A percentile compares a stretch with the other conserved stretches of the same genome.
These are phyloP conservation scores for Epistrophe grossulariae DNA, from an alignment of 2,888 invertebrate genomes.

Conservation along the genomic window DNA sequence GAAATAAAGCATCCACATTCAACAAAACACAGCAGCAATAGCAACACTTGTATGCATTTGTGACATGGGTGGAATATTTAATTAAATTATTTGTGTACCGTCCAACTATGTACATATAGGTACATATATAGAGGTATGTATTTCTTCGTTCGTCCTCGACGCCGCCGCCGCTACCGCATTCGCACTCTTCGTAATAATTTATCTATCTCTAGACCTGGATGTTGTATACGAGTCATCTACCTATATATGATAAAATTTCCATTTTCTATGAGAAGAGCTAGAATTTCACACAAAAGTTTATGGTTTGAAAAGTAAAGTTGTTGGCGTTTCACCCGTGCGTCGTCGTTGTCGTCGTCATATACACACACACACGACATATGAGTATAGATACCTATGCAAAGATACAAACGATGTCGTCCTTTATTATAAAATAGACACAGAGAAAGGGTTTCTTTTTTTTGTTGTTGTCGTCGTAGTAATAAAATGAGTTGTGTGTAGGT, in stretches of 20 bases:
- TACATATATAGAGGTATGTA: neutral
- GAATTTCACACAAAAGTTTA: constrained; percentile 43
- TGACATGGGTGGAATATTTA: constrained; percentile 72
- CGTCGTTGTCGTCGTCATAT: neutral
- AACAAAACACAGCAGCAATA: constrained; percentile 29
- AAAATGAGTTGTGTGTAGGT: constrained; percentile 38
- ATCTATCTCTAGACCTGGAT: constrained; percentile 35
- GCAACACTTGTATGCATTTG: constrained; percentile 63
- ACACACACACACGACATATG: neutral
- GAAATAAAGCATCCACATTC: constrained; percentile 35
- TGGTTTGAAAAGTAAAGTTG: constrained; percentile 42
- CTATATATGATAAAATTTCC: constrained; percentile 36
- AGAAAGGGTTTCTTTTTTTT: constrained; percentile 14
- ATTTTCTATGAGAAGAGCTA: constrained; percentile 33
- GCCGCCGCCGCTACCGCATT: neutral
- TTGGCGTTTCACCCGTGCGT: constrained; percentile 26
- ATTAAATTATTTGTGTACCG: constrained; percentile 70
- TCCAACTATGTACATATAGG: constrained; percentile 1
- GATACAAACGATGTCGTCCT: constrained; percentile 38
- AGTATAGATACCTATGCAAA: neutral
- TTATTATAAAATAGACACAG: constrained; percentile 15
- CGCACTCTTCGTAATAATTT: constrained; percentile 11
- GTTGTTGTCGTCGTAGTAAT: neutral
- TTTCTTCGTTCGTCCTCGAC: constrained; percentile 27
- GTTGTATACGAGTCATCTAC: no score